phyloP scores from a whole-genome alignment of 2,888 invertebrate species.

The Ferrisia virgata region DNA sequence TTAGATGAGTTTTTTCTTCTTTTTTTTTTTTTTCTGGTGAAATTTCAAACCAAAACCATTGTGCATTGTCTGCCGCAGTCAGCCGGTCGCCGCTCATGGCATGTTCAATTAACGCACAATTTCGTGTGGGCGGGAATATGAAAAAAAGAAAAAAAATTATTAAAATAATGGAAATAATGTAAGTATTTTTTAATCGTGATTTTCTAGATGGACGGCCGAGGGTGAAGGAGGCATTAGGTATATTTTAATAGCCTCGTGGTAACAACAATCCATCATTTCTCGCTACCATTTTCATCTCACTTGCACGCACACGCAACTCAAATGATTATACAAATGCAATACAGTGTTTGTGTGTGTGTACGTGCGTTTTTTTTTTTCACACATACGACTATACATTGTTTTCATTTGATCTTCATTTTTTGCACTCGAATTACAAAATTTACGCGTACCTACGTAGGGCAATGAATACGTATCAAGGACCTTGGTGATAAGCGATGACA shows the following conservation, averaged over 20 bases:
- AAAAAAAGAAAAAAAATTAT: neutral
- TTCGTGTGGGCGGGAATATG: neutral
- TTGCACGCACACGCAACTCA: neutral
- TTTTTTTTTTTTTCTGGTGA: no score
- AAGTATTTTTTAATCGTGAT: neutral
- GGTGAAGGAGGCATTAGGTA: neutral
- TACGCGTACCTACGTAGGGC: neutral
- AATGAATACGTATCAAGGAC: neutral
- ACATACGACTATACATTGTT: neutral
- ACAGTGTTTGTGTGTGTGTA: no score
- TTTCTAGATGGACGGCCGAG: neutral
- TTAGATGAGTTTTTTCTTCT: slow-evolving; percentile 1
- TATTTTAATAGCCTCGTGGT: neutral
- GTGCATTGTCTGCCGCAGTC: neutral
- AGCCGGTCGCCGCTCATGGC: neutral
- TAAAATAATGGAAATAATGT: neutral
- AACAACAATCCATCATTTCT: neutral
- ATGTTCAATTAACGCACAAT: neutral
- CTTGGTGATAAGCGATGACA: neutral
- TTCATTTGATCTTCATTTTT: neutral
- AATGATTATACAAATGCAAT: no score
- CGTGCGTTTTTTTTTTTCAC: neutral
- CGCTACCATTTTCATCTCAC: neutral
- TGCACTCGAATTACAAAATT: neutral
- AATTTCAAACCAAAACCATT: neutral